Evolutionary conservation across 2,888 invertebrate genomes (phyloP).

Genomic region (Mayetiola destructor): DNA sequence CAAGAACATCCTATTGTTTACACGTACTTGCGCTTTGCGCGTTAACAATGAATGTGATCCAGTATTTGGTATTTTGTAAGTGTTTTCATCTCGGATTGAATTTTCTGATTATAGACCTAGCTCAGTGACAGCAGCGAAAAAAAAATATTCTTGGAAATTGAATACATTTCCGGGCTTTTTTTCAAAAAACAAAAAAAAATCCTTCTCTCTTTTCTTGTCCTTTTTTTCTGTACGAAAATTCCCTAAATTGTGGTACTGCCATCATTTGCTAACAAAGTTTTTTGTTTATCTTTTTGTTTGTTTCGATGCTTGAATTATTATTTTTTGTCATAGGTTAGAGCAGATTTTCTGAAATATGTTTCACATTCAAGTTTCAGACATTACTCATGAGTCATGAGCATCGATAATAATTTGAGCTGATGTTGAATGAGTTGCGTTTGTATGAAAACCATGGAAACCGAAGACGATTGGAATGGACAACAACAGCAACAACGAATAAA

Average conservation of each 20-base stretch:
- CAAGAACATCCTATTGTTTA: too few species aligned
- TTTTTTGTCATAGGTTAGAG: neutral
- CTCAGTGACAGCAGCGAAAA: neutral
- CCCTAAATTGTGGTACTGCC: slow-evolving; percentile 2
- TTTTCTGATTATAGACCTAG: neutral
- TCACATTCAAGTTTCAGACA: too few species aligned
- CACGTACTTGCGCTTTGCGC: neutral
- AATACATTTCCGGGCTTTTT: neutral
- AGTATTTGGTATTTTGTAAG: too few species aligned
- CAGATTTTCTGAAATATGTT: neutral
- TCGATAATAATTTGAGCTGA: neutral
- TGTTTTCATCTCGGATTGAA: slow-evolving; percentile 1
- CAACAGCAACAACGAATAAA: too few species aligned
- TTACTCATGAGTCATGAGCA: neutral
- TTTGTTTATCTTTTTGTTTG: slow-evolving; percentile 8
- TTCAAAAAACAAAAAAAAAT: neutral
- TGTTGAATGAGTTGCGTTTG: slow-evolving; percentile 8
- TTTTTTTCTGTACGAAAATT: too few species aligned
- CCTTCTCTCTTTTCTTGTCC: too few species aligned
- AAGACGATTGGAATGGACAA: too few species aligned
- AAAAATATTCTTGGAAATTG: neutral
- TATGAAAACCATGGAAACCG: neutral
- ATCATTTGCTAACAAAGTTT: neutral
- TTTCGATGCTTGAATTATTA: too few species aligned
- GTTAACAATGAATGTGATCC: too few species aligned